Conservation (phyloP, 2,113 vertebrate species). For the Eudyptes chrysolophus region DNA sequence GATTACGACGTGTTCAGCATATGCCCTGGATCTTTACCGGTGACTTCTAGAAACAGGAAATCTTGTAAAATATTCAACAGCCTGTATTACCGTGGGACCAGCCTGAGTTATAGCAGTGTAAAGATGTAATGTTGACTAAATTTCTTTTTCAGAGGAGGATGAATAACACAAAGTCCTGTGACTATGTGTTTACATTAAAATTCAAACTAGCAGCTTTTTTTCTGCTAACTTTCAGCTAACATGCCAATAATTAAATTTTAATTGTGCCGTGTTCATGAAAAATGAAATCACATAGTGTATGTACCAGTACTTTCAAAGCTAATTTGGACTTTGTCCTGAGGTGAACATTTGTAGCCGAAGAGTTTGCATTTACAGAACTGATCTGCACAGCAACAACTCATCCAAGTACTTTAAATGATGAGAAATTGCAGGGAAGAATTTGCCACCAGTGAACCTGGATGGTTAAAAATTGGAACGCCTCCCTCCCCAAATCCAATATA, state of each 20-base stretch:
- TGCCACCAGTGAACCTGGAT: neutral
- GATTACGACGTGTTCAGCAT: neutral
- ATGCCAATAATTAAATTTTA: conserved; percentile 2
- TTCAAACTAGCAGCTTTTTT: neutral
- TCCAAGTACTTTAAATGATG: neutral
- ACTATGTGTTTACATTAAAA: neutral
- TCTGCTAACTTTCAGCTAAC: neutral
- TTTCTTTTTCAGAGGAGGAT: neutral
- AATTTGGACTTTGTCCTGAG: neutral
- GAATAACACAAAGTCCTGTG: neutral
- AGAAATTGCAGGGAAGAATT: neutral
- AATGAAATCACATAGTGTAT: neutral
- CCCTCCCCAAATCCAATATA: neutral
- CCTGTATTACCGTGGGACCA: neutral
- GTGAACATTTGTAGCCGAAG: neutral
- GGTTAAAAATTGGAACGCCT: neutral
- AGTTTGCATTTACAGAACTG: neutral
- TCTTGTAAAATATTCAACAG: neutral
- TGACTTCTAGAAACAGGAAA: neutral
- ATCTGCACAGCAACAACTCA: neutral
- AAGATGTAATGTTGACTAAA: neutral
- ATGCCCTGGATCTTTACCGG: neutral
- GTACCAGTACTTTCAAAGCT: neutral
- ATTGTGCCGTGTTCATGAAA: neutral
- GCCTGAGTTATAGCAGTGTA: neutral